Base-by-base conservation (phyloP, 2,888 invertebrate genomes). In the Eristalis arbustorum region DNA sequence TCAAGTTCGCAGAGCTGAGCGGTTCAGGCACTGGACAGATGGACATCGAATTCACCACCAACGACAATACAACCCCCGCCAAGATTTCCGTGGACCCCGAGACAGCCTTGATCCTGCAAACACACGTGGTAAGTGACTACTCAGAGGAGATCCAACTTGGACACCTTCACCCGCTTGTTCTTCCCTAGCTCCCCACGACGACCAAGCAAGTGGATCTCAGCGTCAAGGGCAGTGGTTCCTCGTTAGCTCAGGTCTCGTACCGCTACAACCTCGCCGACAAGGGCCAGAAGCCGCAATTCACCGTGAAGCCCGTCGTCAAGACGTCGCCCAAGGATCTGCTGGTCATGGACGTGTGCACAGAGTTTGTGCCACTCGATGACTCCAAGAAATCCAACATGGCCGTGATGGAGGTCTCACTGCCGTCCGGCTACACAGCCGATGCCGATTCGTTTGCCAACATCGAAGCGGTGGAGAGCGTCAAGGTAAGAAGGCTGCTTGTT, bases 361-460 rank as follows among this genome's bases (percentile, higher is more conserved):
- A 96, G 95, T 97, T 93, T 69, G 69, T 90, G 2, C 91, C 91
- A 0, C 79, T 88, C 0, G 89, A 89, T 14, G 90, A 89, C 10
- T 90, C 94, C 42, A 95, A 95, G 89, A 94, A 95, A 68, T 95
- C 96, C 84, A 98, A 98, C 88, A 96, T 98, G 95, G 97, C 97
- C 13, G 96, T 98, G 0, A 96, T 98, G 94, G 98, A 98, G 90
- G 96, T 98, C 0, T 95, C 95, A 84, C 94, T 98, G 80, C 98
- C 98, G 0, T 98, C 98, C 0, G 98, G 98, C n/a, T 98, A 96
- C 91, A 95, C 96, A 0, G 96, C 97, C 0, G 97, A 98, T 89
- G 93, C 95, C 88, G 95, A 96, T 89, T 96, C 95, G 0, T 93
- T 97, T 37, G 96, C 95, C 4, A 94, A 94, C 89, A 92, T 95